A percentile compares a stretch with the other conserved stretches of the same genome.
Conservation (phyloP, 2,888 invertebrate species). For the Hylaea fasciaria region DNA sequence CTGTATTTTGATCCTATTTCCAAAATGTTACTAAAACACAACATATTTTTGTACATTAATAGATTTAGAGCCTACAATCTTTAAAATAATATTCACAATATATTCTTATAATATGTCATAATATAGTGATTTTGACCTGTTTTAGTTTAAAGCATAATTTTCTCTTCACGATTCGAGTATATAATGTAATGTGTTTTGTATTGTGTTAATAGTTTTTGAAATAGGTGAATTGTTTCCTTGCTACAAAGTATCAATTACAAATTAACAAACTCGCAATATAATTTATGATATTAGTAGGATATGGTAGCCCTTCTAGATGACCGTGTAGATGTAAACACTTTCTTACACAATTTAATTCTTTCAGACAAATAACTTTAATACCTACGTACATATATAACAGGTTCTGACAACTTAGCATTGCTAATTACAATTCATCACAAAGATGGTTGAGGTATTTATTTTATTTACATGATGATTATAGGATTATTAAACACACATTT, state of each 20-base stretch:
- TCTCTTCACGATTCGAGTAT: no score
- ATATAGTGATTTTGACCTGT: no score
- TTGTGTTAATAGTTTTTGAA: no score
- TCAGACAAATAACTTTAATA: neutral
- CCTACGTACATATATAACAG: neutral
- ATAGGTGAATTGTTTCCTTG: no score
- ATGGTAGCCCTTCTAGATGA: no score
- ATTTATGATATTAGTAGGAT: no score
- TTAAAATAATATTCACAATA: conserved; percentile 1
- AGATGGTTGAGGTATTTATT: conserved; percentile 15
- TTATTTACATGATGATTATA: conserved; percentile 11
- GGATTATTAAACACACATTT: conserved; percentile 23
- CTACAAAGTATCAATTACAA: no score
- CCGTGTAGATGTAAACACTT: neutral
- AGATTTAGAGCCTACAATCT: neutral
- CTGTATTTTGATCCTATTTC: conserved; percentile 41
- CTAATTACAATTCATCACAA: conserved; percentile 19
- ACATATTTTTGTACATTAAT: conserved; percentile 15
- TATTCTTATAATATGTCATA: no score
- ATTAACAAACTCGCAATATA: no score
- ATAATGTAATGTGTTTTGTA: no score
- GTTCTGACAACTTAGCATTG: conserved; percentile 3
- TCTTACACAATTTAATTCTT: neutral
- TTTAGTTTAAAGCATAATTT: no score
- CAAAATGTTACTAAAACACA: conserved; percentile 10